phyloP scores from a whole-genome alignment of 1,140 invertebrate species.

The Macrocentrus cingulum region DNA sequence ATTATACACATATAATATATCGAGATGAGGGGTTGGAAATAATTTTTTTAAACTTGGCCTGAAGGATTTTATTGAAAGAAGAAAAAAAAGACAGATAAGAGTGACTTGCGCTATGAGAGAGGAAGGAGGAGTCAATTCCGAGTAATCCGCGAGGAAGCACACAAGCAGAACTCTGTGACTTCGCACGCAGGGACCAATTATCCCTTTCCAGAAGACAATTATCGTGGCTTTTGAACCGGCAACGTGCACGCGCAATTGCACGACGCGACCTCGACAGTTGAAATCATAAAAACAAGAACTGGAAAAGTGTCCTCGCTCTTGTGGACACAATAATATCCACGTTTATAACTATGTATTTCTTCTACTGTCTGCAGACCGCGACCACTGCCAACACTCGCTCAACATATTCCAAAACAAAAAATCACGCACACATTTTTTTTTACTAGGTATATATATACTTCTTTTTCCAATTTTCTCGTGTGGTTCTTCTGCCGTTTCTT shows the following conservation, averaged over 20 bases:
- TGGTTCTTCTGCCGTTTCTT: background rate
- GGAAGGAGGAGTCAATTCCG: slow-evolving; percentile 8
- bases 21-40: too few relatives aligned
- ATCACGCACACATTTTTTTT: too few relatives aligned
- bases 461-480: background rate
- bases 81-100: background rate
- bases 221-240: slow-evolving; percentile 35
- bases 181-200: slow-evolving; percentile 38
- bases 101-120: too few relatives aligned
- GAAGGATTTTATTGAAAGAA: slow-evolving; percentile 17
- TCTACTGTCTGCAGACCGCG: too few relatives aligned
- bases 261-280: slow-evolving; percentile 18
- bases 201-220: slow-evolving; percentile 49
- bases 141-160: slow-evolving; percentile 18
- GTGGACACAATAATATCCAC: background rate
- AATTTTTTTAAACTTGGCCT: too few relatives aligned
- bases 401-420: too few relatives aligned
- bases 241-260: slow-evolving; percentile 37
- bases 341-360: background rate
- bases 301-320: background rate
- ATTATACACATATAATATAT: background rate
- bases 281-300: slow-evolving; percentile 7
- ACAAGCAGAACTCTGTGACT: slow-evolving; percentile 18
- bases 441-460: too few relatives aligned
- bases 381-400: too few relatives aligned